phyloP scores from a whole-genome alignment of 2,797 vertebrate genomes.

The Oophaga sylvatica region DNA sequence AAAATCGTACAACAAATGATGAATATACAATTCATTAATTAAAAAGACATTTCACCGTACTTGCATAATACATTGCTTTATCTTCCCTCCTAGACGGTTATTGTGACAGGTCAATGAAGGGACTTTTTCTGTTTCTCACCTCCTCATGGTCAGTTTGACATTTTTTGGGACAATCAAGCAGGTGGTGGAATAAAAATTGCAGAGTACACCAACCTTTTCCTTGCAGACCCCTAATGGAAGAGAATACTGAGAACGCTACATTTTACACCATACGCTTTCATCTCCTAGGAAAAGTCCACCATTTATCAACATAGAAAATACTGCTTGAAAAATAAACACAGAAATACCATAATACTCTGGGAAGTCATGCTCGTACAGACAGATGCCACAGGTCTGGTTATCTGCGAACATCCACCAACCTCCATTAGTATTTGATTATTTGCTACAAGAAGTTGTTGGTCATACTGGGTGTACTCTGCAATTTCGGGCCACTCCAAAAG shows the following conservation, averaged over 20 bases:
- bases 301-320: not conserved
- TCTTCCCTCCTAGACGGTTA: slow-evolving; percentile 18
- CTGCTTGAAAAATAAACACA: not conserved
- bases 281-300: not conserved
- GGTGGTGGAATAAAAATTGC: slow-evolving; percentile 9
- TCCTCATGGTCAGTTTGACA: not conserved
- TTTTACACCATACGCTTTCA: not conserved
- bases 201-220: not conserved
- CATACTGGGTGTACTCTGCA: not conserved
- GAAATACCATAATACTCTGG: not conserved
- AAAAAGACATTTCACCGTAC: slow-evolving; percentile 34
- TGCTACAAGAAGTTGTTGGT: not conserved
- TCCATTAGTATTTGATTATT: not conserved
- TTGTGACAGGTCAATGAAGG: slow-evolving; percentile 29
- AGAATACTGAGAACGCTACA: not conserved
- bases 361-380: not conserved
- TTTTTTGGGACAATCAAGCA: not conserved
- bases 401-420: not conserved
- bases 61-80: slow-evolving; percentile 55
- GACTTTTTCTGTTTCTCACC: slow-evolving; percentile 24
- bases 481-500: not conserved
- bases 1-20: slow-evolving; percentile 60
- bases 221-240: slow-evolving; percentile 2
- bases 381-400: not conserved
- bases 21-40: slow-evolving; percentile 54